These are phyloP conservation scores for Callaeas wilsoni DNA, from an alignment of 2,113 vertebrate genomes.

Conservation along the genomic window DNA sequence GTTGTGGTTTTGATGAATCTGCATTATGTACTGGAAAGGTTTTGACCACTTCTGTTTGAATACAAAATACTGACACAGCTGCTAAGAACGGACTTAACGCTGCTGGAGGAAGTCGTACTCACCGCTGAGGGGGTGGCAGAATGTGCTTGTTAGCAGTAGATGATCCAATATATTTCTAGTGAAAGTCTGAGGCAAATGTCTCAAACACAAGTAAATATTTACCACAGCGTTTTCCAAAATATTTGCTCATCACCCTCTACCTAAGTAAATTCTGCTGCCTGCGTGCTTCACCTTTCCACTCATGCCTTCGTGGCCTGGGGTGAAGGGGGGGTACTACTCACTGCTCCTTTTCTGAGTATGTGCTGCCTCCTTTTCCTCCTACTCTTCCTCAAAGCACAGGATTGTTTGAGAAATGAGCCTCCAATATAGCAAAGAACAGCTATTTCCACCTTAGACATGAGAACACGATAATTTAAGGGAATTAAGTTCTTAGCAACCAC, in stretches of 20 bases:
- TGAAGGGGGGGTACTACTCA: background rate
- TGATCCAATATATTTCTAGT: background rate
- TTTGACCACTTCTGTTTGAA: background rate
- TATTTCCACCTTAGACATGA: background rate
- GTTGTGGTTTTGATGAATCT: background rate
- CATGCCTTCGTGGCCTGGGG: accelerated
- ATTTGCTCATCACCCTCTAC: background rate
- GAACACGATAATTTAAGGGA: background rate
- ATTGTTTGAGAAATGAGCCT: background rate
- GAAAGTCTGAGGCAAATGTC: background rate
- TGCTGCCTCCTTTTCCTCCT: background rate
- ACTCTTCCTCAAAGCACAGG: background rate
- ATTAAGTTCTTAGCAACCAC: background rate
- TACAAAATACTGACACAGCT: background rate
- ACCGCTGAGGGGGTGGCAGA: background rate
- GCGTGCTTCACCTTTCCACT: background rate
- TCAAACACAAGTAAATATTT: background rate
- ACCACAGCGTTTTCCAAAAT: background rate
- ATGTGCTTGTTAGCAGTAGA: background rate
- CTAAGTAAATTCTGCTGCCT: background rate
- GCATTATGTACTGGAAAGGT: background rate
- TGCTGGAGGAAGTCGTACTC: background rate
- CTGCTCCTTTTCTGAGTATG: background rate
- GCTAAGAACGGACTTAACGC: accelerated
- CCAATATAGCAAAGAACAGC: background rate